Evolutionary conservation across 2,797 vertebrate species (phyloP).

Genomic region (Chelonia mydas): DNA sequence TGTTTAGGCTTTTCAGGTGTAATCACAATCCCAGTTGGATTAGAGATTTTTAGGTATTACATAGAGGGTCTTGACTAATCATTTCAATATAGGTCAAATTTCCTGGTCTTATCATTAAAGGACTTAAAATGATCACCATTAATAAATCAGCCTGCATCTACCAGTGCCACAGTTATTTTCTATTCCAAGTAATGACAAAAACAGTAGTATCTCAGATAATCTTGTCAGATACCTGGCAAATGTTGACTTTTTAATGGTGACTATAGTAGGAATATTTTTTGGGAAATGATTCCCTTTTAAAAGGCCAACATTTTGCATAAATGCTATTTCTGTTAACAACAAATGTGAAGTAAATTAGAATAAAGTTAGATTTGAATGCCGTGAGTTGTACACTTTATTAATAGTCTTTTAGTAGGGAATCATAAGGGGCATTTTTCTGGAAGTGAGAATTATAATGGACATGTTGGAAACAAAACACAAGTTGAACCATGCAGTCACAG

Average conservation of each 20-base stretch:
- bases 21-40: not conserved
- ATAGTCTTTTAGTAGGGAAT: rapidly evolving
- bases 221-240: not conserved
- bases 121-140: not conserved
- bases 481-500: not conserved
- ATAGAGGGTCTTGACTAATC: not conserved
- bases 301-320: not conserved
- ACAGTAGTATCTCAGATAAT: not conserved
- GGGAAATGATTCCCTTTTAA: not conserved
- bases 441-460: not conserved
- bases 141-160: not conserved
- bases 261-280: not conserved
- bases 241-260: not conserved
- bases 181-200: not conserved
- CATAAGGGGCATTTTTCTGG: not conserved
- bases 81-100: not conserved
- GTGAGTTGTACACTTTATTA: not conserved
- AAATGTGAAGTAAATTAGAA: not conserved
- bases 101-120: not conserved
- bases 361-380: not conserved
- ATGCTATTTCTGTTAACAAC: not conserved
- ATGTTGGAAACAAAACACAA: not conserved
- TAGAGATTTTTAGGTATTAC: not conserved
- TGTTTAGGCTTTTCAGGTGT: not conserved
- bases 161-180: not conserved